Percentiles rank a stretch among this genome's conserved stretches.
Conservation (phyloP, 2,113 vertebrate genomes). For the Vulpes ferrilata region DNA sequence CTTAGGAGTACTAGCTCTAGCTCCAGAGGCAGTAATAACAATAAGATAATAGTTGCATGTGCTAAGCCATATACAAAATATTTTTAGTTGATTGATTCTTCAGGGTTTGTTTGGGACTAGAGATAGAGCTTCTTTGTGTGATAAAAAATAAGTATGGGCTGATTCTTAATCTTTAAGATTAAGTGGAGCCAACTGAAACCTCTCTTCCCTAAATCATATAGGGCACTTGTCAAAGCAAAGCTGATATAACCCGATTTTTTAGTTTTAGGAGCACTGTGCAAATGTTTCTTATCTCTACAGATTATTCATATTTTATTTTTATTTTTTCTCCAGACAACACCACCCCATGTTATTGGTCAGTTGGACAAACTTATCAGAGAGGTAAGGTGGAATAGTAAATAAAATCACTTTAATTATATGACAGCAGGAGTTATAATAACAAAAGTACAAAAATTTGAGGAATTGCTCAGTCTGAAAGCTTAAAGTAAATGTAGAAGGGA, state of each 20-base stretch:
- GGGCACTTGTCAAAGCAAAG: neutral
- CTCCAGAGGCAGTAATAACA: neutral
- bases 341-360: conserved; percentile 97
- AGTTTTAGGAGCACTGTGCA: neutral
- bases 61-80: neutral
- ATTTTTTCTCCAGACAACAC: conserved; percentile 92
- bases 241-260: neutral
- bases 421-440: neutral
- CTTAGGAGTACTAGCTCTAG: neutral
- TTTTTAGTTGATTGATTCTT: conserved; percentile 33
- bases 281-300: neutral
- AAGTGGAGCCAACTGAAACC: neutral
- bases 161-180: neutral
- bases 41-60: neutral
- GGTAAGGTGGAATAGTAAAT: conserved; percentile 87
- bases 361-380: conserved; percentile 98
- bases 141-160: neutral
- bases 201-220: neutral
- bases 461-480: neutral
- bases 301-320: conserved; percentile 47
- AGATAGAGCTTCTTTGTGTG: neutral
- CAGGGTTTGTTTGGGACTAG: neutral
- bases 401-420: conserved; percentile 52
- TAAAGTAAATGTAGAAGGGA: conserved; percentile 23
- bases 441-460: neutral